Evolutionary conservation across 1,140 invertebrate genomes (phyloP), one percentile per base, ranked within the genome.

Genomic region (Chelonus insularis): DNA sequence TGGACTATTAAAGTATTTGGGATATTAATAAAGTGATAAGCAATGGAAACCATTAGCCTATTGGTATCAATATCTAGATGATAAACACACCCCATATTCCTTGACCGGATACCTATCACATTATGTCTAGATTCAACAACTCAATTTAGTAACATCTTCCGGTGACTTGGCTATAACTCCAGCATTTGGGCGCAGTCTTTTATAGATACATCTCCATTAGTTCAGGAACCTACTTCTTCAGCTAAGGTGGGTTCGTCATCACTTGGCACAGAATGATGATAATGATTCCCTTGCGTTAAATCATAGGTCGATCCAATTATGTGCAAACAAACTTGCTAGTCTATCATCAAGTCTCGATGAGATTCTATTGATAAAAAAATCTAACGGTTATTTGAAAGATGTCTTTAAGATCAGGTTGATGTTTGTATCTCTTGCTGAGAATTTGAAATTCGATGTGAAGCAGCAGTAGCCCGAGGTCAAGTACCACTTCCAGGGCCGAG

Each of bases 171-270:
- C 43, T 61, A 47, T 62, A 45, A 18, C 54, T 55, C 56, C 34
- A 48, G 25, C 7, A 11, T 37, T 57, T 9, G 63, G 64, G 65
- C 55, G 68, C 52, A 63, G 59, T 54, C 67, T 59, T 11, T 48
- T 41, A 70, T 57, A 68, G 65, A 66, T 68, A 68, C 36, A 65
- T 68, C 66, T 68, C 64, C 66, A 72, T 69, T 69, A 71, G 64
- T 43, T 29, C 34, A 48, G 41, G 56, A 62, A 54, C 56, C 57
- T 25, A 11, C 9, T 29, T 18, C 9, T 25, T 50, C 16, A 8
- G 11, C 21, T 45, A 39, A 9, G 48, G 43, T 50, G 39, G 41
- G 63, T 45, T 41, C 41, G 21, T 34, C 63, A 48, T 41, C 69
- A 67, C 48, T 63, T 60, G 69, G 21, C 62, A 47, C 43, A 65